Conservation (phyloP, 1,140 invertebrate species). For the Fopius arisanus region DNA sequence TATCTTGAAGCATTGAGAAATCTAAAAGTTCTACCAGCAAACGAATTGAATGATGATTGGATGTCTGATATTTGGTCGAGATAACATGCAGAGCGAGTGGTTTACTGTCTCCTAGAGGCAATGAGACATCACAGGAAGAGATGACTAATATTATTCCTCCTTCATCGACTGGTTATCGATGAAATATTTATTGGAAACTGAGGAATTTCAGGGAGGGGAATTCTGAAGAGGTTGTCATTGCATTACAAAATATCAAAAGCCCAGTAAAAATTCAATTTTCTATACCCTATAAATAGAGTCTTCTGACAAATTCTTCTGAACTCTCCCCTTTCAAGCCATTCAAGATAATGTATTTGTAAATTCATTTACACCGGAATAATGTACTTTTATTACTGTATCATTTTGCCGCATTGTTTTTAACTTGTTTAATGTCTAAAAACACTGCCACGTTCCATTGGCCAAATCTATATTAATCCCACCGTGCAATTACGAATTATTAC, state of each 20-base stretch:
- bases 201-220: no score
- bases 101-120: slow-evolving; percentile 58
- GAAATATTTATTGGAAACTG: slow-evolving; percentile 1
- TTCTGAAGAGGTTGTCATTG: neutral
- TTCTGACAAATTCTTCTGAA: no score
- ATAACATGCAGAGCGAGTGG: slow-evolving; percentile 67
- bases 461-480: neutral
- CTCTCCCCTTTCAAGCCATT: no score
- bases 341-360: no score
- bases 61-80: slow-evolving; percentile 83
- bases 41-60: slow-evolving; percentile 76
- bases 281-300: no score
- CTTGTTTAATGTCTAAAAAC: neutral
- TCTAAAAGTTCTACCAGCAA: slow-evolving; percentile 79
- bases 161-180: neutral
- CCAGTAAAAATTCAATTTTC: no score
- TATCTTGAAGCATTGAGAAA: slow-evolving; percentile 92
- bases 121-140: slow-evolving; percentile 48
- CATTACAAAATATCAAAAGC: no score
- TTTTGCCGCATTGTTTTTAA: neutral
- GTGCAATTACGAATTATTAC: neutral
- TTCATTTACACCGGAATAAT: no score
- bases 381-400: no score
- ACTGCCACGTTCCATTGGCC: neutral
- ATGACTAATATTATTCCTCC: slow-evolving; percentile 38